phyloP scores from a whole-genome alignment of 64 coral and sea anemone species.

The Hydrozoanthus tunicans region DNA sequence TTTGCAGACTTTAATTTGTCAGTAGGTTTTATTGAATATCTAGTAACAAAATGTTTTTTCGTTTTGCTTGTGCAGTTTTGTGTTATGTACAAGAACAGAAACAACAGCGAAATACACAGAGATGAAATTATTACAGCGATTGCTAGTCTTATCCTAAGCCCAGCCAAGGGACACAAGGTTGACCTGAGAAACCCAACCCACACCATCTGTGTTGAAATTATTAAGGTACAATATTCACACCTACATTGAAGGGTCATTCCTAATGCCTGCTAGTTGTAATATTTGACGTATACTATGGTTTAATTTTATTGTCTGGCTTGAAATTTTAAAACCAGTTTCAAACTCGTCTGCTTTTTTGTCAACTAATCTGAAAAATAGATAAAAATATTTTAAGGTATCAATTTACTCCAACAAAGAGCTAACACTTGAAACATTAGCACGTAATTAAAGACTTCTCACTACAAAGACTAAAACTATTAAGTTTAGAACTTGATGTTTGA shows the following conservation, averaged over 20 bases:
- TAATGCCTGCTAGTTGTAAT: background rate
- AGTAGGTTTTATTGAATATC: background rate
- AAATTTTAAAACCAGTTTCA: too few relatives aligned
- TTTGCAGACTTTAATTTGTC: too few relatives aligned
- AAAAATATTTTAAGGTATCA: too few relatives aligned
- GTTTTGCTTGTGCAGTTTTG: constrained; percentile 64
- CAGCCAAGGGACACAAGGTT: constrained; percentile 84
- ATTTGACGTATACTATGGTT: too few relatives aligned
- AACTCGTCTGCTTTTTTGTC: too few relatives aligned
- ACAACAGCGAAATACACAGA: constrained; percentile 70
- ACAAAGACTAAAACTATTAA: too few relatives aligned
- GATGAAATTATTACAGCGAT: constrained; percentile 68
- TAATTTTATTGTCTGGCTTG: too few relatives aligned
- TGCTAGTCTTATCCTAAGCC: constrained; percentile 62
- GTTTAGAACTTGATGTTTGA: too few relatives aligned
- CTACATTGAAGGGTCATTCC: background rate
- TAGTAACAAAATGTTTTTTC: background rate
- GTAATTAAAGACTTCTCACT: too few relatives aligned
- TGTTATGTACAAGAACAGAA: constrained; percentile 83
- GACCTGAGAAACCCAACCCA: constrained; percentile 77
- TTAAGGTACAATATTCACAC: constrained; percentile 62
- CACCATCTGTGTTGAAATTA: constrained; percentile 86
- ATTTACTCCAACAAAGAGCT: too few relatives aligned
- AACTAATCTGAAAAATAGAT: too few relatives aligned
- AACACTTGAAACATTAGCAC: too few relatives aligned